Base-by-base conservation (phyloP, 2,113 vertebrate genomes). In the Otocyon megalotis region DNA sequence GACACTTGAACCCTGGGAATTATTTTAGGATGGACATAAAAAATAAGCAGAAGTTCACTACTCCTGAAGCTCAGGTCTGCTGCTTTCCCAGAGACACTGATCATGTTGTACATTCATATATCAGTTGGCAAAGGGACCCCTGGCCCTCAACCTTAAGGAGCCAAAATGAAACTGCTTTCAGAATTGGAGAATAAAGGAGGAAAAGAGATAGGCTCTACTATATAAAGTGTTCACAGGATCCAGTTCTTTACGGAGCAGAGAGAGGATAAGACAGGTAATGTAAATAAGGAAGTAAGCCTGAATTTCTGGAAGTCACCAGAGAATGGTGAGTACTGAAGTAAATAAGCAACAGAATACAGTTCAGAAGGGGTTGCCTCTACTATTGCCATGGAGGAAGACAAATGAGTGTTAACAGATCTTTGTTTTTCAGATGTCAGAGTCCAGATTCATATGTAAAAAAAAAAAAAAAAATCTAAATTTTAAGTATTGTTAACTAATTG, bases 401-500 rank as follows among this genome's bases (percentile, higher is more conserved):
- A 8, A 28, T 7, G 32, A 24, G 37, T 92, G 12, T 77, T 69
- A 94, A 1, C 26, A 82, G 20, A 60, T n/a, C 9, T 76, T 88
- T 62, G 30, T 26, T 92, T 90, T 86, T 86, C 54, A 86, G 67
- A 69, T 26, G 28, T 79, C 50, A 84, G n/a, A 53, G 48, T 80
- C 5, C 26, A 76, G 86, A 89, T 87, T 20, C 71, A 35, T 14
- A 50, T 9, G 30, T 43, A 58, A 77, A 86, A 81, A n/a, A 3
- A 74, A 6, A 56, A 14, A 15, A 32, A 67, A 16, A 2, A 60
- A 60, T 30, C 35, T 89, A 13, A 37, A 20, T 82, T 94, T 92
- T 87, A 80, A 89, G 69, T 69, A 71, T 81, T 85, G 30, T 10
- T 26, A 94, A 77, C 6, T 83, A 86, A 90, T 24, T 67, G 62